Evolutionary conservation across 1,140 invertebrate genomes (phyloP), one percentile per base, ranked within the genome.

Genomic region (Listronotus oregonensis): DNA sequence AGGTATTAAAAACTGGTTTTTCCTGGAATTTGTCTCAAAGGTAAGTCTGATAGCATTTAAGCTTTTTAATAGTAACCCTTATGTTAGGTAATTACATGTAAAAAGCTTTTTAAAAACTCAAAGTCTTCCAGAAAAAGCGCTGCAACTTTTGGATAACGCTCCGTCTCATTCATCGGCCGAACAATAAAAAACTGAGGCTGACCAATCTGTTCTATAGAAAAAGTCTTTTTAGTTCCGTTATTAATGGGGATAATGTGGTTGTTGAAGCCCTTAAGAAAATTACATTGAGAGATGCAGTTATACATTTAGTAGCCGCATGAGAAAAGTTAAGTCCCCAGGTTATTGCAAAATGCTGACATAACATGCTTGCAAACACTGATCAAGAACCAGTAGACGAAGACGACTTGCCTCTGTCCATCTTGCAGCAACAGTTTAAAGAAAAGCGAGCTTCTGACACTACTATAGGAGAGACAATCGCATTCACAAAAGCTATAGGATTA

Each of bases 171-270:
- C n/a, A n/a, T n/a, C n/a, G n/a, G n/a, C n/a, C n/a, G n/a, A n/a
- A n/a, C n/a, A n/a, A n/a, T n/a, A n/a, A n/a, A n/a, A n/a, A n/a
- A n/a, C n/a, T 74, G 8, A 59, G 67, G 31, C 68, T 68, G 17
- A 69, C 43, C 44, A 69, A 74, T 65, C 21, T 69, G 64, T 71
- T 67, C 49, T 69, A 72, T 43, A 59, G 64, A 55, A 72, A 71
- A 18, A 68, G 51, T 44, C 49, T 68, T 50, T 37, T 71, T 60
- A 72, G 54, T 50, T 55, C 43, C 31, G 37, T 66, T 61, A 47
- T 57, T 21, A 31, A 15, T 40, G 54, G 34, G 17, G 39, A 64
- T 12, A 43, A 61, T 34, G 43, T 56, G 34, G 42, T 65, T 6
- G 57, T 15, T 58, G 55, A 27, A 37, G 51, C 49, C 18, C 39